Conservation (phyloP, 1,140 invertebrate genomes). For the Ruditapes philippinarum region DNA sequence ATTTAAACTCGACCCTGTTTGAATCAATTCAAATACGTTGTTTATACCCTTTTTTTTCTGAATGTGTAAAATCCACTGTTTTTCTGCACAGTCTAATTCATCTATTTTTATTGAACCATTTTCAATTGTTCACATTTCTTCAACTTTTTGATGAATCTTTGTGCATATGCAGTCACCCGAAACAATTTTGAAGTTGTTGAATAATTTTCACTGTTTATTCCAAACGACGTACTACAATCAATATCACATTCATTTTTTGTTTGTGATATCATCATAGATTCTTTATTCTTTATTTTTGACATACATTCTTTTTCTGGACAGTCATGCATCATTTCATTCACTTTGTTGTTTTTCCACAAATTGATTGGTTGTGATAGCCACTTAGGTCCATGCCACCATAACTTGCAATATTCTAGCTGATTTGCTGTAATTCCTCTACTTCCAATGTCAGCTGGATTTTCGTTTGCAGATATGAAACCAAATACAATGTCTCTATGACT, state of each 20-base stretch:
- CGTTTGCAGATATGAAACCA: too few species aligned
- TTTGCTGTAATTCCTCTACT: too few species aligned
- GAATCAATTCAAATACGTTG: too few species aligned
- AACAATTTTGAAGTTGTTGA: background rate
- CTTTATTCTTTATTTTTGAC: background rate
- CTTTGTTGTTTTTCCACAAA: background rate
- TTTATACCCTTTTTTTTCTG: too few species aligned
- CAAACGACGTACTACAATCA: background rate
- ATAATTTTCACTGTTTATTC: background rate
- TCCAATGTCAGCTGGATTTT: too few species aligned
- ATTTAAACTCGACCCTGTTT: too few species aligned
- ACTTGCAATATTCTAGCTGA: too few species aligned
- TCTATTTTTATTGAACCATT: background rate
- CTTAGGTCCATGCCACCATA: background rate
- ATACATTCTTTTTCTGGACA: background rate
- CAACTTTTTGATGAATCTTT: background rate
- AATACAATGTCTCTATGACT: too few species aligned
- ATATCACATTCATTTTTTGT: background rate
- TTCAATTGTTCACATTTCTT: background rate
- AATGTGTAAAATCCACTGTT: constrained; percentile 18
- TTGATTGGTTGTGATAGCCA: background rate
- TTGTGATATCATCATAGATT: background rate
- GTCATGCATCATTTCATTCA: background rate
- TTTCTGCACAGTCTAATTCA: constrained; percentile 6
- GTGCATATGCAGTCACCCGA: background rate